Percentiles rank a stretch among this genome's conserved stretches.
Conservation (phyloP, 1,140 invertebrate genomes). For the Ceratina calcarata region DNA sequence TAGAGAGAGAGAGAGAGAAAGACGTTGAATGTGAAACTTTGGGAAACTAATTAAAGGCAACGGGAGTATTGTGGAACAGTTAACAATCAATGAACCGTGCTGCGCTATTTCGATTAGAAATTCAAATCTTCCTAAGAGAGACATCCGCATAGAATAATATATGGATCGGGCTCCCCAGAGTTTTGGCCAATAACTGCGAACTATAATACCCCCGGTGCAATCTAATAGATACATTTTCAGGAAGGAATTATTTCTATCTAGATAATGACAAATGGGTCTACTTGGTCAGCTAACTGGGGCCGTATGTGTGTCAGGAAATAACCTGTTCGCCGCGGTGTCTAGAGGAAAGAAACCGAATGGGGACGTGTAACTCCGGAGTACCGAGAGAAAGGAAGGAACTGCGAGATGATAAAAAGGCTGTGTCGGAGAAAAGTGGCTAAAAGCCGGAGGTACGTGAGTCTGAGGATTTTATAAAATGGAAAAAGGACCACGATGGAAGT, state of each 20-base stretch:
- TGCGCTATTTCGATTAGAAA: not conserved
- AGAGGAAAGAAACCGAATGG: not conserved
- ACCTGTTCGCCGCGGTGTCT: not conserved
- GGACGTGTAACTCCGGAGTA: not conserved
- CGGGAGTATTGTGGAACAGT: not conserved
- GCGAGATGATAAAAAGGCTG: slow-evolving; percentile 12
- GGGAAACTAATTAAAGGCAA: too few species aligned
- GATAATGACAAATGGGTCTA: slow-evolving; percentile 27
- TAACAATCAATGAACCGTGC: not conserved
- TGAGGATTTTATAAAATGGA: slow-evolving; percentile 22
- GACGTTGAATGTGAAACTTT: not conserved
- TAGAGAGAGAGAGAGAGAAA: too few species aligned
- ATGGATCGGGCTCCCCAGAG: too few species aligned
- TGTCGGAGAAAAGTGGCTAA: slow-evolving; percentile 1
- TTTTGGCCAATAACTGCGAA: too few species aligned
- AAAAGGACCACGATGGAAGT: slow-evolving; percentile 11
- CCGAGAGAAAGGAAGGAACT: not conserved
- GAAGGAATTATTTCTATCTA: not conserved
- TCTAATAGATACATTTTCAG: not conserved
- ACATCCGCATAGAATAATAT: not conserved
- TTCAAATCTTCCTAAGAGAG: not conserved
- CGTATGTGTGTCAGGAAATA: slow-evolving; percentile 6
- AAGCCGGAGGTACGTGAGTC: slow-evolving; percentile 2
- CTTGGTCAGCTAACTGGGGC: not conserved
- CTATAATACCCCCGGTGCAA: not conserved